These are phyloP conservation scores for Noctilio leporinus DNA, from an alignment of 2,113 vertebrate genomes.

Conservation along the genomic window DNA sequence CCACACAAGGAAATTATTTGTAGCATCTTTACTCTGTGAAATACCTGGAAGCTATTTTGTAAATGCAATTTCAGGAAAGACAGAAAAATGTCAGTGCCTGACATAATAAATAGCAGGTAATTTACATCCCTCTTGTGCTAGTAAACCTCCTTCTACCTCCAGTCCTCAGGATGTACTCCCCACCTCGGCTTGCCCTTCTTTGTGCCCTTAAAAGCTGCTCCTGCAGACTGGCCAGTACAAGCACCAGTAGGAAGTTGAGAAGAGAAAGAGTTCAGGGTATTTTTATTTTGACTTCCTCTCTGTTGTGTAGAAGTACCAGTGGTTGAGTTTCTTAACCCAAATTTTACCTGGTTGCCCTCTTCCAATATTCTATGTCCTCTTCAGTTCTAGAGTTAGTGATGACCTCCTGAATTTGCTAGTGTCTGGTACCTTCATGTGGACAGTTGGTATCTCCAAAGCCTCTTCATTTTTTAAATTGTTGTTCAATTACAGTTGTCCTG, in stretches of 20 bases:
- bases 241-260: not conserved
- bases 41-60: not conserved
- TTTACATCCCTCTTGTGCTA: not conserved
- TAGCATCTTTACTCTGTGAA: not conserved
- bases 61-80: not conserved
- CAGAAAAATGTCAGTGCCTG: not conserved
- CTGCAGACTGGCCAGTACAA: not conserved
- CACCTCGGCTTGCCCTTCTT: not conserved
- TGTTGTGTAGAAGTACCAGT: not conserved
- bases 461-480: not conserved
- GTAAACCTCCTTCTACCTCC: not conserved
- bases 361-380: accelerated
- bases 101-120: not conserved
- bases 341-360: not conserved
- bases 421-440: not conserved
- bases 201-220: not conserved
- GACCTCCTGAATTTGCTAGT: too few species aligned
- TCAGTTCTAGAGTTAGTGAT: accelerated
- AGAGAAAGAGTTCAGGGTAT: not conserved
- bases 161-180: not conserved
- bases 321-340: not conserved
- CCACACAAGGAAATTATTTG: not conserved
- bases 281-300: not conserved
- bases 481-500: too few species aligned
- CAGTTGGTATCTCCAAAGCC: not conserved